phyloP scores from a whole-genome alignment of 2,113 vertebrate species.

The Tiliqua scincoides region DNA sequence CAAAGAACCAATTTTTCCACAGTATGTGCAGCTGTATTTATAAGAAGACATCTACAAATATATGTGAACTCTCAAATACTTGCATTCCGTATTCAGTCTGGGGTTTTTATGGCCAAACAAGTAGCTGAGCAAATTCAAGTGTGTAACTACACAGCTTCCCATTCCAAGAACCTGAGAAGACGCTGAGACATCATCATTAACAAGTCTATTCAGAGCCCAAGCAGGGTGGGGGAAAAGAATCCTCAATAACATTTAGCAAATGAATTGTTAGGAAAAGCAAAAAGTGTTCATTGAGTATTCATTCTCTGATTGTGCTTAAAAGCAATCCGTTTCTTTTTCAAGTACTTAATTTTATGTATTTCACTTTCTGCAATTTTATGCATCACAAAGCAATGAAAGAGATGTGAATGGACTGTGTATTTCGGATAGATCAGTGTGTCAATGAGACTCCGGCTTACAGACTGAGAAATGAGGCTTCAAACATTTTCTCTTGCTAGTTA shows the following conservation, averaged over 20 bases:
- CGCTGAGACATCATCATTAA: neutral
- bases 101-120: neutral
- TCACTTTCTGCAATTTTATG: conserved; percentile 10
- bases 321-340: neutral
- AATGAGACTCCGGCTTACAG: neutral
- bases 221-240: too few relatives aligned
- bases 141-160: neutral
- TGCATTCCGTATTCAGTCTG: neutral
- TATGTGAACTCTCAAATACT: neutral
- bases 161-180: neutral
- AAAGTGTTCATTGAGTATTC: neutral
- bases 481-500: conserved; percentile 7
- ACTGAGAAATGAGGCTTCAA: conserved; percentile 6
- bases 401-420: neutral
- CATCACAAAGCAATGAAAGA: conserved; percentile 25
- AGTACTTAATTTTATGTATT: conserved; percentile 6
- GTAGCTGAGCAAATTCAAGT: neutral
- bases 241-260: neutral
- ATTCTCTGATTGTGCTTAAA: neutral
- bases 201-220: neutral
- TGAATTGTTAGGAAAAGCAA: neutral
- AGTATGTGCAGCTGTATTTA: too few relatives aligned
- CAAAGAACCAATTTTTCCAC: neutral
- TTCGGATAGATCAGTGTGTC: conserved; percentile 11
- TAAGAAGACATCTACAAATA: neutral